Evolutionary conservation across 2,888 invertebrate genomes (phyloP).

Genomic region (Drosophila diplacantha): DNA sequence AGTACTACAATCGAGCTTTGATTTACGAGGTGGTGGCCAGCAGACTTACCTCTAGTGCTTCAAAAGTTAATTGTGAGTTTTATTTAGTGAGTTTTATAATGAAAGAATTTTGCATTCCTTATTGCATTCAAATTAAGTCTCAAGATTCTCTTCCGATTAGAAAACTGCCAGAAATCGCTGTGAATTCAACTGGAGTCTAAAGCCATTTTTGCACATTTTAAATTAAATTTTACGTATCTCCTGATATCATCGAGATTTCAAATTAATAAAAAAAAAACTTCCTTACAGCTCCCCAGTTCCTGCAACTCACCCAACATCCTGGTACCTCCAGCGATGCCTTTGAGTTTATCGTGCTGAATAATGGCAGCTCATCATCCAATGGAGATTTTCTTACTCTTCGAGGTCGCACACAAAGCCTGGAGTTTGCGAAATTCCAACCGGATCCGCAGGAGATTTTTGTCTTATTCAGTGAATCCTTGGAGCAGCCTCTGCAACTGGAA

Average conservation of each 20-base stretch:
- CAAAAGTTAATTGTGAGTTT: conserved; percentile 31
- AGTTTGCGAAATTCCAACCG: conserved; percentile 68
- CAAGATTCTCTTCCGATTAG: no score
- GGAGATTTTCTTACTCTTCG: conserved; percentile 48
- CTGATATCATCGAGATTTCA: no score
- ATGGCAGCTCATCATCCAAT: conserved; percentile 35
- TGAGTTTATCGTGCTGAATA: conserved; percentile 45
- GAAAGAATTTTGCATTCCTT: no score
- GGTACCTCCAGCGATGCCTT: conserved; percentile 59
- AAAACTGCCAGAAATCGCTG: no score
- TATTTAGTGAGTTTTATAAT: neutral
- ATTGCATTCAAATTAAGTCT: no score
- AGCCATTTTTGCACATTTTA: no score
- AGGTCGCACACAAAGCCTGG: conserved; percentile 69
- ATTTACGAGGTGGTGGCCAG: conserved; percentile 73
- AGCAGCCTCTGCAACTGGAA: conserved; percentile 52
- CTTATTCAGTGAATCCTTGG: conserved; percentile 63
- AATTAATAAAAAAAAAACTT: no score
- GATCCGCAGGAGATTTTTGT: conserved; percentile 61
- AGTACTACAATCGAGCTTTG: conserved; percentile 76
- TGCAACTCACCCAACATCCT: conserved; percentile 52
- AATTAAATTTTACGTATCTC: no score
- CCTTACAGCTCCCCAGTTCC: conserved; percentile 46
- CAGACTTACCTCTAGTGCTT: conserved; percentile 4
- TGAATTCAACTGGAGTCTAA: no score